phyloP scores from a whole-genome alignment of 1,140 invertebrate species.

The Formica exsecta region DNA sequence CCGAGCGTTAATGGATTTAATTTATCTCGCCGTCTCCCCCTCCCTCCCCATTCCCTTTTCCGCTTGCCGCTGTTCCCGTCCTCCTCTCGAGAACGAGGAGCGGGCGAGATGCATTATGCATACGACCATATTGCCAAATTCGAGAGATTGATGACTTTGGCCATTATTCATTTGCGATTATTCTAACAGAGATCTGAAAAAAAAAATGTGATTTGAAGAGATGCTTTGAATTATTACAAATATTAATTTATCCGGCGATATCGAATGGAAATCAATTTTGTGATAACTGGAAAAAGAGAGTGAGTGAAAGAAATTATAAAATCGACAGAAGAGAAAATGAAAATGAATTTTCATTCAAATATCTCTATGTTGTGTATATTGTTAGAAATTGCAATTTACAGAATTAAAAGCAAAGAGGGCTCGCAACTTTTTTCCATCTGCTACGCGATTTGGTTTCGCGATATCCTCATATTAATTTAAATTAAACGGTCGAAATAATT shows the following conservation, averaged over 20 bases:
- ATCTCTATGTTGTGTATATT: too few species aligned
- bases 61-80: background rate
- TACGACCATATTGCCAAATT: conserved; percentile 14
- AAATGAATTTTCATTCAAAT: background rate
- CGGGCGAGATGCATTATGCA: conserved; percentile 8
- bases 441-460: background rate
- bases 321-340: background rate
- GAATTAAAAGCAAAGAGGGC: background rate
- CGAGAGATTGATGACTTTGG: background rate
- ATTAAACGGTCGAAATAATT: too few species aligned
- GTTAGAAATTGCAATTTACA: background rate
- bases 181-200: too few species aligned
- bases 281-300: background rate
- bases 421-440: background rate
- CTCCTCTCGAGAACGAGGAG: background rate
- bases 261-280: background rate
- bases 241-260: background rate
- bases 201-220: too few species aligned
- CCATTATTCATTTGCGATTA: background rate
- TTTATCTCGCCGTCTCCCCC: conserved; percentile 55
- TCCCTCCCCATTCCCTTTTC: background rate
- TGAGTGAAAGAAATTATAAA: background rate
- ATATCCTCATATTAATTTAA: background rate
- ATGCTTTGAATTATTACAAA: too few species aligned
- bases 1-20: conserved; percentile 83